These are phyloP conservation scores for Myripristis murdjan DNA, from an alignment of 2,797 vertebrate species.

Conservation along the genomic window DNA sequence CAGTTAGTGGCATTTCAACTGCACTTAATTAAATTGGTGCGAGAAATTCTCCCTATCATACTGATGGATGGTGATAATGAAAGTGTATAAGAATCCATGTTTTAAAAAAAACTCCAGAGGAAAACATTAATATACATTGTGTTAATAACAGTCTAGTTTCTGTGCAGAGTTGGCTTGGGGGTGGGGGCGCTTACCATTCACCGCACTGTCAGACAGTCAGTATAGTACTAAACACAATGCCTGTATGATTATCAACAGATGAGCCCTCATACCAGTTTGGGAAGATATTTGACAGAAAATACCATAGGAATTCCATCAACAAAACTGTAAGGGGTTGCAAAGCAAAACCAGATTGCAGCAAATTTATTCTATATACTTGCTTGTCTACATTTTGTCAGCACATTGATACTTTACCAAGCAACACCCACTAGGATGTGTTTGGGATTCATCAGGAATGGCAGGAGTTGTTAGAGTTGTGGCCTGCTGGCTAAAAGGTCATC, in stretches of 20 bases:
- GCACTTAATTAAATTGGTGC: slow-evolving; percentile 31
- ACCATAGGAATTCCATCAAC: slow-evolving; percentile 6
- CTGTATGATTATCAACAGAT: slow-evolving; percentile 44
- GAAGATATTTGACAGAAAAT: slow-evolving; percentile 32
- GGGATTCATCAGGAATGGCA: background rate
- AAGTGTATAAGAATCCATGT: background rate
- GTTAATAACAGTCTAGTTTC: slow-evolving; percentile 9
- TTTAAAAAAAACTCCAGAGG: background rate
- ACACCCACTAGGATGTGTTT: background rate
- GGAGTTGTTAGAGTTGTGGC: background rate
- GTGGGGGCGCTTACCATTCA: slow-evolving; percentile 12
- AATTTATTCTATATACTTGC: slow-evolving; percentile 23
- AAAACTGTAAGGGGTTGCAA: slow-evolving; percentile 13
- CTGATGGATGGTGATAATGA: slow-evolving; percentile 53
- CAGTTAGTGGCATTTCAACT: slow-evolving; percentile 38
- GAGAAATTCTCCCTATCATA: slow-evolving; percentile 36
- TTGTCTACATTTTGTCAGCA: background rate
- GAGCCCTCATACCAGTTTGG: slow-evolving; percentile 12
- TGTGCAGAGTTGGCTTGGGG: slow-evolving; percentile 3
- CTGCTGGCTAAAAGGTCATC: background rate
- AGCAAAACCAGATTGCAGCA: slow-evolving; percentile 12
- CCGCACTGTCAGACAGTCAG: slow-evolving; percentile 17
- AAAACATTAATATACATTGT: slow-evolving; percentile 14
- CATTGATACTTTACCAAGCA: slow-evolving; percentile 1
- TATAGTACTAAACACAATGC: slow-evolving; percentile 14